These are phyloP conservation scores for Centruroides vittatus DNA, from an alignment of 1,140 invertebrate genomes.

Conservation along the genomic window DNA sequence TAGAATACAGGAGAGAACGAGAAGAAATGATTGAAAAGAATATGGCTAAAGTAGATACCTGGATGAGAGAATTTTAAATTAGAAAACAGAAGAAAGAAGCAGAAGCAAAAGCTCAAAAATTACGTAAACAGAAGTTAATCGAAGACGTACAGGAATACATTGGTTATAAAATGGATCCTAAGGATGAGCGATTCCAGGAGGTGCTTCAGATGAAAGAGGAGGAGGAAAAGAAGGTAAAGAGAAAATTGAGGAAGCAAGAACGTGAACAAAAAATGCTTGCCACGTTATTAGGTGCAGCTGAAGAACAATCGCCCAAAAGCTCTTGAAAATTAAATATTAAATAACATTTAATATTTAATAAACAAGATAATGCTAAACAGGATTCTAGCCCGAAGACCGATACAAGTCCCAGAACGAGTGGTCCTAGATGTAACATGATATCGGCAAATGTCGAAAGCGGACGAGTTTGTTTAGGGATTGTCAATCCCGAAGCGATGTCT, in stretches of 20 bases:
- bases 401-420: too few relatives aligned
- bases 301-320: background rate
- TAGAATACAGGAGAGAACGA: constrained; percentile 4
- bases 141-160: constrained; percentile 75
- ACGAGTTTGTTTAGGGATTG: too few relatives aligned
- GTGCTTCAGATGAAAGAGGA: constrained; percentile 64
- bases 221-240: constrained; percentile 60
- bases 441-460: too few relatives aligned
- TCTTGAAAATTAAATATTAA: too few relatives aligned
- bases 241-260: constrained; percentile 50
- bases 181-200: constrained; percentile 68
- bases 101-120: constrained; percentile 27
- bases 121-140: constrained; percentile 54
- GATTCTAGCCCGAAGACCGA: too few relatives aligned
- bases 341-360: too few relatives aligned
- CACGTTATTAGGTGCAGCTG: constrained; percentile 28
- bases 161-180: constrained; percentile 64
- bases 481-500: too few relatives aligned
- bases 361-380: too few relatives aligned
- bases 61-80: constrained; percentile 25
- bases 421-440: too few relatives aligned
- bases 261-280: constrained; percentile 47
- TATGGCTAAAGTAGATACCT: constrained; percentile 26
- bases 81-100: constrained; percentile 23
- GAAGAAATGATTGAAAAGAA: constrained; percentile 24